Conservation (phyloP, 2,113 vertebrate genomes). For the Miniopterus natalensis region DNA sequence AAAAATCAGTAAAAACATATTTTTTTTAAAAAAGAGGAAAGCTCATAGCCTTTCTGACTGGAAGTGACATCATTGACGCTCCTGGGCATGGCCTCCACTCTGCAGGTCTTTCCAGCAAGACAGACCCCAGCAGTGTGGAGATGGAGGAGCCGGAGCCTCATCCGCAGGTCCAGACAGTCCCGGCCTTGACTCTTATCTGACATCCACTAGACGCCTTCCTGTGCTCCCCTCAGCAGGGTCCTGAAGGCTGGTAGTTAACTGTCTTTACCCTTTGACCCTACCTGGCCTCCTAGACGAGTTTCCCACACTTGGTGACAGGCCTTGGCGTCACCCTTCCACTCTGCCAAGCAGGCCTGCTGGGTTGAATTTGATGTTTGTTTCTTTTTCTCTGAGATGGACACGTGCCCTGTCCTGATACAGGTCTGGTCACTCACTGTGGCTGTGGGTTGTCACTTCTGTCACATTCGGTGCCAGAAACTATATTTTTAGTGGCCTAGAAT, state of each 20-base stretch:
- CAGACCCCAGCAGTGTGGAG: not conserved
- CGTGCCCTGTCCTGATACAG: not conserved
- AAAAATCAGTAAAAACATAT: too few species aligned
- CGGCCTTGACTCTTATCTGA: not conserved
- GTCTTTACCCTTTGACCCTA: conserved; percentile 23
- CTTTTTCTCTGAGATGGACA: not conserved
- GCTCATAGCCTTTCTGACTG: not conserved
- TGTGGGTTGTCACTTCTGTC: not conserved
- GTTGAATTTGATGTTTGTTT: not conserved
- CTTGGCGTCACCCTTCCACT: not conserved
- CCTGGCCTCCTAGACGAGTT: not conserved
- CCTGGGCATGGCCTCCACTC: not conserved
- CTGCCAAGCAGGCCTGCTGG: not conserved
- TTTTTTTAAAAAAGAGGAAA: not conserved
- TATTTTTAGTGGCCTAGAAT: not conserved
- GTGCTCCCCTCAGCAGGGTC: not conserved
- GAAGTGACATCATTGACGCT: not conserved
- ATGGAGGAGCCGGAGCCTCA: not conserved
- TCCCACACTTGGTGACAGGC: conserved; percentile 41
- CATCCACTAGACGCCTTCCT: not conserved
- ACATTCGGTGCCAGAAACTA: accelerated
- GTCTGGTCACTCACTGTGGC: not conserved
- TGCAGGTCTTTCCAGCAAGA: not conserved
- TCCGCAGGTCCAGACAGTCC: not conserved
- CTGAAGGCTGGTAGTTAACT: not conserved